Percentiles rank a stretch among this genome's conserved stretches.
These are phyloP conservation scores for Microctenopoma stevenorrisi DNA, from an alignment of 2,797 vertebrate species.

Conservation along the genomic window DNA sequence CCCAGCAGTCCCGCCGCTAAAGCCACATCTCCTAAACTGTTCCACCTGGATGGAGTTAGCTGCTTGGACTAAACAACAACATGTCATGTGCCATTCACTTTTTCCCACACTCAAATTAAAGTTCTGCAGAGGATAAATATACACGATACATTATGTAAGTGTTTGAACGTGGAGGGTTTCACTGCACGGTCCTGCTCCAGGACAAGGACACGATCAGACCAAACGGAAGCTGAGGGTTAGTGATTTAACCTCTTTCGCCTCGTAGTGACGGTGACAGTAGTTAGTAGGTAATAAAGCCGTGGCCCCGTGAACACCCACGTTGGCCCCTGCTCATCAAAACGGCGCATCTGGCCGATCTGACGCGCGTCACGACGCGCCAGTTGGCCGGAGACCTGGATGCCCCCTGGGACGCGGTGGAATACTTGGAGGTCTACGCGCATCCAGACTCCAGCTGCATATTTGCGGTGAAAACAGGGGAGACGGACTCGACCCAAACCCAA, in stretches of 20 bases:
- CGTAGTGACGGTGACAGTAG: neutral
- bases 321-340: conserved; percentile 5
- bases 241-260: too few species aligned
- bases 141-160: neutral
- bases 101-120: conserved; percentile 7
- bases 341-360: neutral
- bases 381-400: conserved; percentile 18
- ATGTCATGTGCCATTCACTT: conserved; percentile 37
- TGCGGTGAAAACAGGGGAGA: conserved; percentile 58
- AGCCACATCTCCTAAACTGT: conserved; percentile 74
- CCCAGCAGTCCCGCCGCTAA: conserved; percentile 76
- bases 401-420: conserved; percentile 15
- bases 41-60: conserved; percentile 75
- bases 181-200: too few species aligned
- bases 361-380: conserved; percentile 24
- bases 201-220: neutral
- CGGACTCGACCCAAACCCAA: conserved; percentile 61
- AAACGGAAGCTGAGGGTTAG: too few species aligned
- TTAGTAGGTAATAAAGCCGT: neutral
- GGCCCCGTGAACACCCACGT: neutral
- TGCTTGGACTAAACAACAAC: conserved; percentile 55
- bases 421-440: conserved; percentile 23
- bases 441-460: conserved; percentile 37
- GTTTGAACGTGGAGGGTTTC: neutral
- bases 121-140: conserved; percentile 7